Conservation (phyloP, 2,797 vertebrate species). For the Avahi laniger region DNA sequence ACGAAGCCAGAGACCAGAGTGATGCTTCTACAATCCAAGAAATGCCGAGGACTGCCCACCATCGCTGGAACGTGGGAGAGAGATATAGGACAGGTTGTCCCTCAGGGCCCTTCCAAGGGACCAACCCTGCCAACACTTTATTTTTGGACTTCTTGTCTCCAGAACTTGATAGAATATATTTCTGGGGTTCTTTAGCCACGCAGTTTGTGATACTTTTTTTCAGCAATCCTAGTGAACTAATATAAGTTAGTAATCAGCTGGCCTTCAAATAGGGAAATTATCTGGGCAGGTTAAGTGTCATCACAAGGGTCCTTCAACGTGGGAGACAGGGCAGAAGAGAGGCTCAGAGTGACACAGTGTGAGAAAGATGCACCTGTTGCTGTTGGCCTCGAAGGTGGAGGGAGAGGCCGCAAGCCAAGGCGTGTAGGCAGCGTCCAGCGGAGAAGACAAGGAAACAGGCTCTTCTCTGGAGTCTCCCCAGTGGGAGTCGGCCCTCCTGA, state of each 20-base stretch:
- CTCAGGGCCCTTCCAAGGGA: not conserved
- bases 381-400: not conserved
- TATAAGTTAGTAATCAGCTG: not conserved
- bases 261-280: not conserved
- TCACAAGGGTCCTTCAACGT: not conserved
- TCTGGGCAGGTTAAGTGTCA: not conserved
- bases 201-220: not conserved
- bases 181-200: not conserved
- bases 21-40: not conserved
- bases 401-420: not conserved
- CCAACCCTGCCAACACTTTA: not conserved
- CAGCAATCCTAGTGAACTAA: not conserved
- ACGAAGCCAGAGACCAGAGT: not conserved
- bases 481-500: not conserved
- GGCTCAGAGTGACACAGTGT: rapidly evolving
- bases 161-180: not conserved
- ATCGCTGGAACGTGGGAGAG: too few relatives aligned
- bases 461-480: not conserved
- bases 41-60: too few relatives aligned
- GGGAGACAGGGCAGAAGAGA: not conserved
- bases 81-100: not conserved
- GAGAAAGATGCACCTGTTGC: not conserved
- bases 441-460: too few relatives aligned
- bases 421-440: rapidly evolving
- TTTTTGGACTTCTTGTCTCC: not conserved